Evolutionary conservation across 2,113 vertebrate species (phyloP).

Genomic region (Bufo bufo): DNA sequence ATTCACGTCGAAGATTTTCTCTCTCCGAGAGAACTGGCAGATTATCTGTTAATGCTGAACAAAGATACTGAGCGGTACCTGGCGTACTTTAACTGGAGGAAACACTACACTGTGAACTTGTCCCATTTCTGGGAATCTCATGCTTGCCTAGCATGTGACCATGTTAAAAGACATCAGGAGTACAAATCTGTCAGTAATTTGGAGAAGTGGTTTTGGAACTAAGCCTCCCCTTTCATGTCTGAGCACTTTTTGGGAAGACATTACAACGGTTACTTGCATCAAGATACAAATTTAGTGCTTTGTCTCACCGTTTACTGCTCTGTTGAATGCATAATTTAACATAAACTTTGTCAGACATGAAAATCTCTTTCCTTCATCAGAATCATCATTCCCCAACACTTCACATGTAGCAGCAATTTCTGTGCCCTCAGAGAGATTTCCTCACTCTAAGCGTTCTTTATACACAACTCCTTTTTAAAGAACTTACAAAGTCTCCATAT

Average conservation of each 20-base stretch:
- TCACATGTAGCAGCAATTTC: constrained; percentile 68
- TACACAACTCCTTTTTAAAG: constrained; percentile 64
- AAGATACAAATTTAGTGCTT: constrained; percentile 51
- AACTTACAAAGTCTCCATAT: constrained; percentile 52
- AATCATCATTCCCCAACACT: constrained; percentile 68
- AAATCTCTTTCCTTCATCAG: constrained; percentile 61
- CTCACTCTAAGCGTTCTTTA: constrained; percentile 69
- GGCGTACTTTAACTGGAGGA: constrained; percentile 93
- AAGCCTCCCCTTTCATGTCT: constrained; percentile 59
- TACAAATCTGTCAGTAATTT: constrained; percentile 91
- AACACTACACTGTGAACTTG: constrained; percentile 91
- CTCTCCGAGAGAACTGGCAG: constrained; percentile 90
- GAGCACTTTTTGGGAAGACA: constrained; percentile 65
- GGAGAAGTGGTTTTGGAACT: constrained; percentile 97
- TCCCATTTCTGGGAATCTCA: constrained; percentile 94
- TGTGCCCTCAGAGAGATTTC: constrained; percentile 66
- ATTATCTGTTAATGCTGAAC: constrained; percentile 91
- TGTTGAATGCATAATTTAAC: constrained; percentile 65
- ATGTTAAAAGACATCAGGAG: constrained; percentile 90
- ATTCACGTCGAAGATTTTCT: constrained; percentile 94
- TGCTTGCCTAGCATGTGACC: constrained; percentile 93
- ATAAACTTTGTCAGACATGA: constrained; percentile 70
- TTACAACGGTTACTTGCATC: constrained; percentile 59
- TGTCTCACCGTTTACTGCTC: constrained; percentile 62
- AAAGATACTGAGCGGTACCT: constrained; percentile 92